Evolutionary conservation across 2,797 vertebrate genomes (phyloP).

Genomic region (Microhierax caerulescens): DNA sequence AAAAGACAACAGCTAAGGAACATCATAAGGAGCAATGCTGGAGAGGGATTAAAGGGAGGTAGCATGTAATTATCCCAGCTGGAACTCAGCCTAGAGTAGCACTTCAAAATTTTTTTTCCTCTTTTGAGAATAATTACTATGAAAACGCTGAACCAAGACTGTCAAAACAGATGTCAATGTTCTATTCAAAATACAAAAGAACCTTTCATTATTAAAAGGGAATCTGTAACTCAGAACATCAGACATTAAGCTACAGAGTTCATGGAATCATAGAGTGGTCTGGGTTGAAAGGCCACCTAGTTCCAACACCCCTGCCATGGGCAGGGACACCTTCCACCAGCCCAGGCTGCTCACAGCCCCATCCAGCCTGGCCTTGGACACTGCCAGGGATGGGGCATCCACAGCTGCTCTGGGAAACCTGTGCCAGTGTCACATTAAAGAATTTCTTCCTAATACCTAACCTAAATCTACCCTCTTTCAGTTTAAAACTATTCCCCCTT

Average conservation of each 20-base stretch:
- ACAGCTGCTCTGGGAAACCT: too few species aligned
- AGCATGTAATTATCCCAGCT: neutral
- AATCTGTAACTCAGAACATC: neutral
- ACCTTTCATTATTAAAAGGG: neutral
- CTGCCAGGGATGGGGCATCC: too few species aligned
- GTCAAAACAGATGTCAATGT: slow-evolving; percentile 34
- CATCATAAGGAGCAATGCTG: neutral
- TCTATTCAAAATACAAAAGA: neutral
- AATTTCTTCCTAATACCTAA: too few species aligned
- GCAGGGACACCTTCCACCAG: too few species aligned
- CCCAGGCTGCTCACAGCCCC: too few species aligned
- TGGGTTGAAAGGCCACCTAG: too few species aligned
- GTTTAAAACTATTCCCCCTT: too few species aligned
- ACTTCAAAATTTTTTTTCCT: slow-evolving; percentile 9
- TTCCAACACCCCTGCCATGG: too few species aligned
- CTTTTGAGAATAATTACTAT: neutral
- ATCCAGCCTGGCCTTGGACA: too few species aligned
- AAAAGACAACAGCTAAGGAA: neutral
- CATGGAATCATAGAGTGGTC: too few species aligned
- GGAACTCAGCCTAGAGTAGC: neutral
- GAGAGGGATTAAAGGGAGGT: neutral
- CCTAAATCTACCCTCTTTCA: too few species aligned
- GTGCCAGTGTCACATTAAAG: too few species aligned
- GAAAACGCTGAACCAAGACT: neutral
- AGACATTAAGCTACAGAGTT: neutral